Evolutionary conservation across 2,888 invertebrate genomes (phyloP).

Genomic region (Apeira syringaria): DNA sequence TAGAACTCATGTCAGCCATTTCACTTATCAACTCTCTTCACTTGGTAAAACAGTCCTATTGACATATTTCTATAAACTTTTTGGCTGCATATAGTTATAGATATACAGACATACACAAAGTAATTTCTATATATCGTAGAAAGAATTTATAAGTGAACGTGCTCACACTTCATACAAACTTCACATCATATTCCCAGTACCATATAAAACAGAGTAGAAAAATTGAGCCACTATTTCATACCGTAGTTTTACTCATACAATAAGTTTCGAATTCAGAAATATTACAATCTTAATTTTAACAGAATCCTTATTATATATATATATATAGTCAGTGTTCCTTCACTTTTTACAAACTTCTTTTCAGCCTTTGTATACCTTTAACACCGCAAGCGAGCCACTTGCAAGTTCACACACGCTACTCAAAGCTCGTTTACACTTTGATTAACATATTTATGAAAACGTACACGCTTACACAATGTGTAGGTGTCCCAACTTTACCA

Average conservation of each 20-base stretch:
- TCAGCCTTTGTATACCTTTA: slow-evolving; percentile 16
- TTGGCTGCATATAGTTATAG: no score
- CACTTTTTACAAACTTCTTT: slow-evolving; percentile 16
- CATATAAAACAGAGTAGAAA: slow-evolving; percentile 27
- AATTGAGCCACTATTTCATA: slow-evolving; percentile 37
- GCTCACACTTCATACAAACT: neutral
- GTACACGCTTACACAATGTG: no score
- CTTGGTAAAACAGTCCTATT: neutral
- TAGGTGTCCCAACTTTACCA: no score
- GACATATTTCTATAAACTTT: no score
- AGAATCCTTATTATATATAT: slow-evolving; percentile 6
- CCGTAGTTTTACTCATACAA: slow-evolving; percentile 19
- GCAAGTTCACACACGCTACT: no score
- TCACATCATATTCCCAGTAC: slow-evolving; percentile 11
- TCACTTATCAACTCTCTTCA: slow-evolving; percentile 10
- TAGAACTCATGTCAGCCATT: slow-evolving; percentile 19
- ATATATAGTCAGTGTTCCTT: slow-evolving; percentile 9
- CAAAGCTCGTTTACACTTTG: no score
- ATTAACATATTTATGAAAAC: no score
- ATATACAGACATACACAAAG: no score
- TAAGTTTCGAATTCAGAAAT: slow-evolving; percentile 10
- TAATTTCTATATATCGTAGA: neutral
- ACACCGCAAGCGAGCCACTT: neutral
- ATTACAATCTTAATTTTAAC: slow-evolving; percentile 9
- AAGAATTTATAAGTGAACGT: slow-evolving; percentile 4